Evolutionary conservation across 2,888 invertebrate genomes (phyloP), one percentile per base, ranked within the genome.

Genomic region (Erynnis tages): DNA sequence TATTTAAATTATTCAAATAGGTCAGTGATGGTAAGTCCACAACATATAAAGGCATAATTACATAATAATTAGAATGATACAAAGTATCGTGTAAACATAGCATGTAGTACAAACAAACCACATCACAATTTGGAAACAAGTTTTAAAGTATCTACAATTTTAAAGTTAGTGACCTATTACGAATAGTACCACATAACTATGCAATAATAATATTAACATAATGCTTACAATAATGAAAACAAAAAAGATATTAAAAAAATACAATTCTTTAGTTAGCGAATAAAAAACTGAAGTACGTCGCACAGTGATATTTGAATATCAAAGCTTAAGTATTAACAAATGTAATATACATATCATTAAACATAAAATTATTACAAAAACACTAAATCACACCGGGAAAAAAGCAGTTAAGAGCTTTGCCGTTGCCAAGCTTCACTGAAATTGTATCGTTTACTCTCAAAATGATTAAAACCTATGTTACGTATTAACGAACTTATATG

Each of bases 381-480:
- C 34, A 30, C 27, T 17, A 17, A 27, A 27, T 7, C 6, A 41
- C 25, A 7, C 25, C 13, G 27, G 16, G 7, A 4, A 13, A 14
- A 40, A 40, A 25, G n/a, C 34, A 34, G 34, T 34, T n/a, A 17
- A 34, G 34, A 16, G 25, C 14, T 25, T 14, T 10, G 13, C 4
- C 16, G 3, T 23, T 23, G n/a, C 6, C 11, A 21, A 23, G 23
- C 25, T n/a, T n/a, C 13, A 14, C 8, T 11, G 7, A 17, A 4
- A 21, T 19, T 21, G 37, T 19, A 16, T 37, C 19, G 5, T 1
- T 21, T 21, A 7, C n/a, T 25, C 13, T 23, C 14, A 25, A 38
- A 40, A 40, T 40, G 27, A 41, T 14, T 27, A 29, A 41, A 29
- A 11, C 29, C 19, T 19, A 43, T 30, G 2, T 38, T 19, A 11